Base-by-base conservation (phyloP, 1,140 invertebrate species). In the Tetragnatha versicolor region DNA sequence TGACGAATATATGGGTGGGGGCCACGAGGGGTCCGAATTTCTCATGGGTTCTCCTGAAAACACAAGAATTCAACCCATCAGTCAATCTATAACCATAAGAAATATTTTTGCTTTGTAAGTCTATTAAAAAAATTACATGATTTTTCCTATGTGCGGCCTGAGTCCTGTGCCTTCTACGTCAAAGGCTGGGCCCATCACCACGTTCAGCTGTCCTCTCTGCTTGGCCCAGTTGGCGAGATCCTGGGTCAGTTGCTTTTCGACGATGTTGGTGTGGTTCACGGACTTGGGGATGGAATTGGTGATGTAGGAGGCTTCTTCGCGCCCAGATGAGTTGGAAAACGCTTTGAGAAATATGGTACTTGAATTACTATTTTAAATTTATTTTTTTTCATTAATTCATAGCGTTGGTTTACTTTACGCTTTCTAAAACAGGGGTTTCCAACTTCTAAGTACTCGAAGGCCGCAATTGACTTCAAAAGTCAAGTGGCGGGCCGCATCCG, bases 1-100 rank as follows among this genome's bases (percentile, higher is more conserved):
- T 33, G 12, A 33, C 37, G 33, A 60, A 73, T 17, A 37, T 53
- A 47, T 73, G 70, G 33, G 70, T 60, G 17, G 70, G 70, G 12
- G 47, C 49, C 2, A 69, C 14, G 9, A 69, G 12, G 29, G 53
- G 70, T 0, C 53, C 55, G 25, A 31, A 20, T 31, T 73, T 73
- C n/a, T 42, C 37, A n/a, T 69, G 66, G 10, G 7, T 1, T 45
- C 31, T 42, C 55, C 70, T 73, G 12, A 4, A 65, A 33, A 14
- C 12, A n/a, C n/a, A n/a, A n/a, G n/a, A n/a, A n/a, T n/a, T n/a
- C n/a, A n/a, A n/a, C n/a, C n/a, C n/a, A n/a, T n/a, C n/a, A n/a
- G n/a, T n/a, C n/a, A n/a, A n/a, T n/a, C n/a, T n/a, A n/a, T n/a
- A n/a, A n/a, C n/a, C n/a, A n/a, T n/a, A n/a, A n/a, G n/a, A n/a